Conservation (phyloP, 2,797 vertebrate species). For the Chromis chromis region DNA sequence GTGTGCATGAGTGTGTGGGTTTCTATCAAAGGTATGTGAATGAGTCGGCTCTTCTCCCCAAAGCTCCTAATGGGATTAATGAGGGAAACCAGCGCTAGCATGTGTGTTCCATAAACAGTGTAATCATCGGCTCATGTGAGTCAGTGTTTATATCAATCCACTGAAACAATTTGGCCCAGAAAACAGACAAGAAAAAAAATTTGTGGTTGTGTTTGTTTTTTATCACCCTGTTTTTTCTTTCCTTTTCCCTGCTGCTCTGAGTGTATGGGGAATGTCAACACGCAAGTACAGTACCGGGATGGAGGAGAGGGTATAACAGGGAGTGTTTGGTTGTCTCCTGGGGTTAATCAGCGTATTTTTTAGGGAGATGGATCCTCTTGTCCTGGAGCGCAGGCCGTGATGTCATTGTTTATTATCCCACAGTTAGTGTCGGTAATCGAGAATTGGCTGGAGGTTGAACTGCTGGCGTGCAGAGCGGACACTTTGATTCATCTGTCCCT, state of each 20-base stretch:
- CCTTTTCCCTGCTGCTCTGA: slow-evolving; percentile 25
- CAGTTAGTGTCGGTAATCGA: slow-evolving; percentile 69
- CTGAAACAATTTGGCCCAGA: slow-evolving; percentile 74
- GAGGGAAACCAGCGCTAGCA: slow-evolving; percentile 72
- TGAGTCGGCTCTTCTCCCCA: slow-evolving; percentile 54
- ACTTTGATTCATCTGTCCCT: slow-evolving; percentile 55
- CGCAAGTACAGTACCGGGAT: slow-evolving; percentile 37
- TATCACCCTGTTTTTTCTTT: slow-evolving; percentile 43
- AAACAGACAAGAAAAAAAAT: slow-evolving; percentile 52
- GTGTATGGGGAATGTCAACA: slow-evolving; percentile 56
- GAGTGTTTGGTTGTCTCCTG: slow-evolving; percentile 68
- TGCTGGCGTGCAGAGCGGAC: slow-evolving; percentile 57
- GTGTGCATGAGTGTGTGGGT: slow-evolving; percentile 25
- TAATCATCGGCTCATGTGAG: slow-evolving; percentile 79
- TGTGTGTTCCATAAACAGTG: slow-evolving; percentile 81
- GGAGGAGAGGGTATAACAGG: slow-evolving; percentile 58
- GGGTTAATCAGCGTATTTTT: slow-evolving; percentile 82
- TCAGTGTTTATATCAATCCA: slow-evolving; percentile 80
- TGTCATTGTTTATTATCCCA: slow-evolving; percentile 84
- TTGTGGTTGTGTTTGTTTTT: slow-evolving; percentile 69
- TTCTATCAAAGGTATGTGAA: slow-evolving; percentile 57
- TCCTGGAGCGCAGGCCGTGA: slow-evolving; percentile 61
- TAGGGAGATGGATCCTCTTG: slow-evolving; percentile 71
- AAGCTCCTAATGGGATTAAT: slow-evolving; percentile 83
- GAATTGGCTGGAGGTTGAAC: slow-evolving; percentile 62